phyloP scores from a whole-genome alignment of 2,888 invertebrate species.

The Chaetoderma sp. region DNA sequence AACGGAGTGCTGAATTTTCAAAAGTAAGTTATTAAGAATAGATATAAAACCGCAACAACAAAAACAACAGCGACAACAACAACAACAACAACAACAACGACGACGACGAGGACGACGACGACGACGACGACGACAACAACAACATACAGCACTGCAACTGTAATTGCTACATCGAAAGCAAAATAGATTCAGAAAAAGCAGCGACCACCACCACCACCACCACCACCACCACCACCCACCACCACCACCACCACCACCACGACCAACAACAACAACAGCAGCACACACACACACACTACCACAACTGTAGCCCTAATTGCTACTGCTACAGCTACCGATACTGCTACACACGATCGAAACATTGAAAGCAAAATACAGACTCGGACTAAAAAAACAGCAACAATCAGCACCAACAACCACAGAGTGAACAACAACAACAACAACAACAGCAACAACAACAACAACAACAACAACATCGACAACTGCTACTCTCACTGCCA shows the following conservation, averaged over 20 bases:
- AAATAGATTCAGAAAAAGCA: background rate
- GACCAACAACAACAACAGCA: no score
- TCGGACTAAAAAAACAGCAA: background rate
- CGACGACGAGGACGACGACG: background rate
- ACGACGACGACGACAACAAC: background rate
- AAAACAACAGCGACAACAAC: background rate
- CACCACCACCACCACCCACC: no score
- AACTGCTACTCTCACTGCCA: background rate
- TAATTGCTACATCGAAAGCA: background rate
- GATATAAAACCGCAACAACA: no score
- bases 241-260: background rate
- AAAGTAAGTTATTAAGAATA: no score
- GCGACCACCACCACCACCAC: background rate
- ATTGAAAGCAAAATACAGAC: background rate
- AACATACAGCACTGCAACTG: background rate
- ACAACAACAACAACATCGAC: slow-evolving; percentile 6
- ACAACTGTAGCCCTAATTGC: background rate
- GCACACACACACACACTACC: no score
- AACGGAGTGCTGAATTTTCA: no score
- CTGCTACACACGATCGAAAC: background rate
- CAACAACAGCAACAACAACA: background rate
- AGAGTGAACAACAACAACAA: slow-evolving; percentile 4
- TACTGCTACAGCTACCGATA: background rate
- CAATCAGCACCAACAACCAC: slow-evolving; percentile 9
- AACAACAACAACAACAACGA: background rate